A percentile compares a stretch with the other conserved stretches of the same genome.
Evolutionary conservation across 2,113 vertebrate species (phyloP).

Genomic region (Leptosomus discolor): DNA sequence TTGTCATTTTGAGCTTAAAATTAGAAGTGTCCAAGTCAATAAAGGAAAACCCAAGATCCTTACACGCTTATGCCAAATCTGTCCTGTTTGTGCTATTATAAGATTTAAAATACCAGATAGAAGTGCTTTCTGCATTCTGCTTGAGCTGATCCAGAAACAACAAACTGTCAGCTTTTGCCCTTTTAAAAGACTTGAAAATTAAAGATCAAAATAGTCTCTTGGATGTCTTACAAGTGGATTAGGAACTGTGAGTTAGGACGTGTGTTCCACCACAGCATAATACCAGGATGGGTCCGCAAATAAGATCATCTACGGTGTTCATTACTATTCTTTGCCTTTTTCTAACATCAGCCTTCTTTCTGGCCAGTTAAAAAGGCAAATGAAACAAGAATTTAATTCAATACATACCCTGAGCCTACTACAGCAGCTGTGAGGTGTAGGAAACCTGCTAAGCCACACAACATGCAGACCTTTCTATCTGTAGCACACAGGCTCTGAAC

Average conservation of each 20-base stretch:
- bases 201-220: neutral
- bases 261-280: neutral
- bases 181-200: neutral
- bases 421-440: neutral
- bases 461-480: neutral
- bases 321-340: neutral
- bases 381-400: neutral
- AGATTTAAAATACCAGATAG: neutral
- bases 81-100: neutral
- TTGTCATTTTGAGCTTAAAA: neutral
- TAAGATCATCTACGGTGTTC: neutral
- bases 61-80: neutral
- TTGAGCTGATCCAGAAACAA: neutral
- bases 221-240: neutral
- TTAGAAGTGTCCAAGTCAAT: neutral
- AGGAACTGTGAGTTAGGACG: neutral
- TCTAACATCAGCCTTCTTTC: neutral
- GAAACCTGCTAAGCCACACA: neutral
- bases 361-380: neutral
- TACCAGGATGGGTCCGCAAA: neutral
- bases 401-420: neutral
- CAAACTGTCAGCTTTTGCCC: neutral
- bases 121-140: neutral
- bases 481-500: neutral
- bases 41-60: neutral